Base-by-base conservation (phyloP, 2,113 vertebrate genomes). In the Cynocephalus volans region DNA sequence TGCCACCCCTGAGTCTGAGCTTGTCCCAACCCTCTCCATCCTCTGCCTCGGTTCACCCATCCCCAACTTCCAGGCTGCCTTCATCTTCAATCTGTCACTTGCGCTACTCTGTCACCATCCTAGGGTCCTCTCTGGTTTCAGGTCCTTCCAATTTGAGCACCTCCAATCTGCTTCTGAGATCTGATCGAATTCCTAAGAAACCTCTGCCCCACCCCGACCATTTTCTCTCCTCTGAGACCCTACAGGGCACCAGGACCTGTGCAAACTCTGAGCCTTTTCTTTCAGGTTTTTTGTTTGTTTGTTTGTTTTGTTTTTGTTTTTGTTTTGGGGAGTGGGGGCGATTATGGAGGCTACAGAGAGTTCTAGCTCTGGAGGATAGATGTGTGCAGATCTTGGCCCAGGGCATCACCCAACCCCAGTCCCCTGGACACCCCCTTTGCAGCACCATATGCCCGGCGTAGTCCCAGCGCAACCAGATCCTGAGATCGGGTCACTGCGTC, bases 171-270 rank as follows among this genome's bases (percentile, higher is more conserved):
- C 41, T 41, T 41, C 41, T 41, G 17, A 91, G n/a, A 92, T 33
- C 67, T 69, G 33, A 18, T 89, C 36, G n/a, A 17, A 62, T 72
- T 90, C 79, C 50, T 48, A 69, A 41, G 21, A 90, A 96, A 52
- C 0, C 12, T 85, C 54, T 72, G 17, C 24, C 1, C 12, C 36
- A 6, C 8, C 26, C 10, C 24, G 17, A n/a, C 19, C 41, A 9
- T 90, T 89, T 95, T 83, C 88, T 95, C 52, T 80, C 52, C 26
- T 90, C 5, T 41, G 33, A 90, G 65, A 81, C 13, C 10, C 12
- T 12, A 1, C 1, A 4, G 4, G 36, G 7, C 64, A 82, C 4
- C 0, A 8, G 10, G n/a, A 41, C 24, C 11, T 64, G 15, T 15
- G 4, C 5, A 17, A 69, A 48, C 60, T 95, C 48, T 2, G 28